A percentile compares a stretch with the other conserved stretches of the same genome.
These are phyloP conservation scores for Luperina nickerlii DNA, from an alignment of 2,888 invertebrate species.

Conservation along the genomic window DNA sequence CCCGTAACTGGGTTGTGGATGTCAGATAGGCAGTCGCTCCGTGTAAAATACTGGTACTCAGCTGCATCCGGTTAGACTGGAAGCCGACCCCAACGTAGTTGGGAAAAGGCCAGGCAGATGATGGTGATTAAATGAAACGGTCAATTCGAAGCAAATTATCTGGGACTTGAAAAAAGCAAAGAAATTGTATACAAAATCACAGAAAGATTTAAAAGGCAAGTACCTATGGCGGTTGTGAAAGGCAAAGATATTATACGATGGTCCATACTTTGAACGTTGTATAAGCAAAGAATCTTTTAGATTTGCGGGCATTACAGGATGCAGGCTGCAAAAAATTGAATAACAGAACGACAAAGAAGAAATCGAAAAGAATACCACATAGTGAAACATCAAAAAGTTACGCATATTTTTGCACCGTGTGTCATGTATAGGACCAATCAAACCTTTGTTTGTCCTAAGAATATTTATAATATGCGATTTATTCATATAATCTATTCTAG, in stretches of 20 bases:
- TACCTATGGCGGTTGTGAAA: background rate
- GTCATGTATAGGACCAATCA: background rate
- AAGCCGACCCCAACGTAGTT: too few species aligned
- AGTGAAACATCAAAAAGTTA: background rate
- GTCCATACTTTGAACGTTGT: background rate
- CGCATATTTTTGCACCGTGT: background rate
- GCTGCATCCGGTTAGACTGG: too few species aligned
- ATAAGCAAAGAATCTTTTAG: background rate
- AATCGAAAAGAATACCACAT: background rate
- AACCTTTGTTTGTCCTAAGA: background rate
- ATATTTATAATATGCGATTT: constrained; percentile 1
- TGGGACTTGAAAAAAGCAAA: background rate
- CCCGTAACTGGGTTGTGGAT: too few species aligned
- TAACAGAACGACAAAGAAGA: too few species aligned
- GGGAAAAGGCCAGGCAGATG: too few species aligned
- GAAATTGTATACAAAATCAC: background rate
- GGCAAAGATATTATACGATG: background rate
- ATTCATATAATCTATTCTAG: constrained; percentile 12
- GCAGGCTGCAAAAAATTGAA: background rate
- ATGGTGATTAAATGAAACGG: constrained; percentile 17
- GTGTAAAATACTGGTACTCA: too few species aligned
- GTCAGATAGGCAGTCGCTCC: too few species aligned
- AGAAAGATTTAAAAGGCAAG: background rate
- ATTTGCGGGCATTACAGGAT: background rate
- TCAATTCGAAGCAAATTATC: background rate